These are phyloP conservation scores for Limnodromus scolopaceus DNA, from an alignment of 2,797 vertebrate species.

Conservation along the genomic window DNA sequence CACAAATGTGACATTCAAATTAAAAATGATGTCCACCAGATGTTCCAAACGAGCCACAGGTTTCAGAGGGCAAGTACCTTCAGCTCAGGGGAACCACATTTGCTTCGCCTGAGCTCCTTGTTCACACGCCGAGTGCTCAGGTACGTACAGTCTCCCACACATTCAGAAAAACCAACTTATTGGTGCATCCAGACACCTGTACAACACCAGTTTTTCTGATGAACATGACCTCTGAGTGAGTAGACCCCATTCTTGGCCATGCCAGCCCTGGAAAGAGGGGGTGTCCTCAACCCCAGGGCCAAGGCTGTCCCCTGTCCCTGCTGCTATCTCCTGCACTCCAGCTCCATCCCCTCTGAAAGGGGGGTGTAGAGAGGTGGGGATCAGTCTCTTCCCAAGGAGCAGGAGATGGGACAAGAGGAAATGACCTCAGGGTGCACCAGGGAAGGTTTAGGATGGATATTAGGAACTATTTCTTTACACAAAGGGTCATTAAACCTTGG, in stretches of 20 bases:
- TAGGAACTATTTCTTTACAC: too few relatives aligned
- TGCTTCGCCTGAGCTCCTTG: not conserved
- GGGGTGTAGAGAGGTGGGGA: too few relatives aligned
- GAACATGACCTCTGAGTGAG: not conserved
- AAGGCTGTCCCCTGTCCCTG: not conserved
- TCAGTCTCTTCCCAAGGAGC: too few relatives aligned
- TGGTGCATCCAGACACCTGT: not conserved
- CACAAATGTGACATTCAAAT: not conserved
- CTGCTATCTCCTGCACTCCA: fast-evolving
- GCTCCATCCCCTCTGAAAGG: not conserved
- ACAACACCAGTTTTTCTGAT: not conserved
- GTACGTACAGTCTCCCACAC: not conserved
- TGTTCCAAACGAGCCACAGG: not conserved
- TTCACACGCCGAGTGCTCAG: not conserved
- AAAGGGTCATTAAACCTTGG: too few relatives aligned
- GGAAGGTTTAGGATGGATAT: too few relatives aligned
- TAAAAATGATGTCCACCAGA: not conserved
- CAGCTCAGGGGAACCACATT: not conserved
- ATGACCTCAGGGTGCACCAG: too few relatives aligned
- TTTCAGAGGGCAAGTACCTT: not conserved
- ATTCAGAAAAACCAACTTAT: not conserved
- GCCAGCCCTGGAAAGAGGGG: not conserved
- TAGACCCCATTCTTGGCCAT: fast-evolving
- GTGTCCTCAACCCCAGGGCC: fast-evolving
- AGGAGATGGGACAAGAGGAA: too few relatives aligned